These are phyloP conservation scores for Oceanodroma leucorhoa DNA, from an alignment of 2,797 vertebrate genomes.

Conservation along the genomic window DNA sequence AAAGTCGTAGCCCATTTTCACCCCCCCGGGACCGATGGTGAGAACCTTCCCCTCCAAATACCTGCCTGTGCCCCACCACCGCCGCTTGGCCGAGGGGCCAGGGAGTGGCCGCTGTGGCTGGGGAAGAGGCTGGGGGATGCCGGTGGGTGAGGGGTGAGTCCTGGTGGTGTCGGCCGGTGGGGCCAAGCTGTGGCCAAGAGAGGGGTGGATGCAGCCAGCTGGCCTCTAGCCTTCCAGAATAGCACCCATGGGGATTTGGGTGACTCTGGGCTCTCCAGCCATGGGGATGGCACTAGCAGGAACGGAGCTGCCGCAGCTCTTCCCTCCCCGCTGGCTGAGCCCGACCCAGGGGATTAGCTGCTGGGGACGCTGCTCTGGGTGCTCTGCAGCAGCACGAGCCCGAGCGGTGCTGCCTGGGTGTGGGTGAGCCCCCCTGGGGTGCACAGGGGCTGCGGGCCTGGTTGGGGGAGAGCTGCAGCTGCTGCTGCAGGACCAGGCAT, in stretches of 20 bases:
- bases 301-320: background rate
- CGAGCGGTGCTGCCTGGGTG: accelerated
- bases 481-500: background rate
- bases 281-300: accelerated
- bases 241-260: background rate
- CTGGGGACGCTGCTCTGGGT: background rate
- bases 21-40: slow-evolving; percentile 84
- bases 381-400: background rate
- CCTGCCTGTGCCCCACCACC: background rate
- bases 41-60: slow-evolving; percentile 76
- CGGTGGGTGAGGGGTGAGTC: background rate
- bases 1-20: slow-evolving; percentile 87
- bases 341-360: background rate
- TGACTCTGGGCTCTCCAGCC: background rate
- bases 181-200: background rate
- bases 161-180: accelerated
- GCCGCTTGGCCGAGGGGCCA: background rate
- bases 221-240: background rate
- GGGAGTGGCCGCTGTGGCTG: background rate
- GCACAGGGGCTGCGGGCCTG: background rate
- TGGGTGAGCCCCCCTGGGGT: background rate
- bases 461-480: background rate
- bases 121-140: background rate
- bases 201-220: background rate
- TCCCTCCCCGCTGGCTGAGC: background rate